phyloP scores from a whole-genome alignment of 2,113 vertebrate genomes.

The Rattus rattus region DNA sequence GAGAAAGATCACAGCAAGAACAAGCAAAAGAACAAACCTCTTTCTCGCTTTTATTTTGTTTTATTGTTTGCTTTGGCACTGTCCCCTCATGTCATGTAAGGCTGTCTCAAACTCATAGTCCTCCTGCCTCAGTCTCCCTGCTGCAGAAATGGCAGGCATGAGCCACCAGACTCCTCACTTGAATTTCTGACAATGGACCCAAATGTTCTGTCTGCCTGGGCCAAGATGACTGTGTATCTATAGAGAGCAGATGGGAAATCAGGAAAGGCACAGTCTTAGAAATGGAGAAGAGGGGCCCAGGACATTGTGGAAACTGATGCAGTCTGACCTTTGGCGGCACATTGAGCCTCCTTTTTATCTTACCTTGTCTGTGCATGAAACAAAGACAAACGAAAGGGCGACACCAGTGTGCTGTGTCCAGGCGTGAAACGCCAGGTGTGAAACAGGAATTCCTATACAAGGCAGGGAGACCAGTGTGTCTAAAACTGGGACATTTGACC shows the following conservation, averaged over 20 bases:
- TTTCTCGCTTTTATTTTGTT: not conserved
- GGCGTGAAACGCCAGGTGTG: not conserved
- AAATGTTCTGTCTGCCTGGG: not conserved
- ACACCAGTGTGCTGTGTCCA: fast-evolving
- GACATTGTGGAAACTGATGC: not conserved
- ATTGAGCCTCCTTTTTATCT: not conserved
- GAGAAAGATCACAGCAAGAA: not conserved
- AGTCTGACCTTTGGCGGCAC: not conserved
- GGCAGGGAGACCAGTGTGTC: not conserved
- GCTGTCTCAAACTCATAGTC: not conserved
- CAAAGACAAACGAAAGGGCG: not conserved
- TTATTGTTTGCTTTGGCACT: not conserved
- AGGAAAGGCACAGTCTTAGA: not conserved
- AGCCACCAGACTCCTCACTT: not conserved
- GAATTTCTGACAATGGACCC: not conserved
- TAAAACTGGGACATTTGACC: not conserved
- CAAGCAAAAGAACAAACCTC: not conserved
- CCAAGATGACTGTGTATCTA: not conserved
- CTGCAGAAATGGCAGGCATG: not conserved
- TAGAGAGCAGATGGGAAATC: not conserved
- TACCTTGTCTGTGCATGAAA: not conserved
- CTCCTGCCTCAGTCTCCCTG: not conserved
- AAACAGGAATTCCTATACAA: not conserved
- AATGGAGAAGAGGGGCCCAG: not conserved
- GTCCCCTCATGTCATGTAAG: not conserved